Evolutionary conservation across 2,113 vertebrate species (phyloP).

Genomic region (Chloropsis hardwickii): DNA sequence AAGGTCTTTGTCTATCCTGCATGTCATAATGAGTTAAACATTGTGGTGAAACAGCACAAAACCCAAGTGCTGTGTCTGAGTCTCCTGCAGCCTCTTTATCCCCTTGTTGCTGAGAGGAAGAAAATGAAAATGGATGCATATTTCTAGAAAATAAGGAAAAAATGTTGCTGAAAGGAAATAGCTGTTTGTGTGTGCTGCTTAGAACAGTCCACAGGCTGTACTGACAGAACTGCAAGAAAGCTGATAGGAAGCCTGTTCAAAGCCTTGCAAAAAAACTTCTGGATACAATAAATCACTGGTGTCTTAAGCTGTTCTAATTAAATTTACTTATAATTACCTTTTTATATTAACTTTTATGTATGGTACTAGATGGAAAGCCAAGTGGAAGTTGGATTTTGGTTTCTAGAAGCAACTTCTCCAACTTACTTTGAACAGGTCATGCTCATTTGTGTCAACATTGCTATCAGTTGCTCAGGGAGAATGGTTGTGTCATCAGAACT

Average conservation of each 20-base stretch:
- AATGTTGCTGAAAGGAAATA: background rate
- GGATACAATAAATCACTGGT: background rate
- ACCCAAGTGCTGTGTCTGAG: background rate
- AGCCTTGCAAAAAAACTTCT: background rate
- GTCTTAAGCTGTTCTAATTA: background rate
- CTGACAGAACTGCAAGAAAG: background rate
- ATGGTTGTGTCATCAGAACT: background rate
- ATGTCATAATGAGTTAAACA: constrained; percentile 18
- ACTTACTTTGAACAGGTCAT: background rate
- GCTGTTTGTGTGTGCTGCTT: background rate
- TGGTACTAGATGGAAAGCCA: background rate
- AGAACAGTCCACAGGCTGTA: background rate
- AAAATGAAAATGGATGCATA: background rate
- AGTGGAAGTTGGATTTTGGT: background rate
- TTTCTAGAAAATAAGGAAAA: background rate
- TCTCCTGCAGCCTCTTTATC: background rate
- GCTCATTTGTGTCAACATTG: background rate
- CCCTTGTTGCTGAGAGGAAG: background rate
- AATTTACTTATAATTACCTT: background rate
- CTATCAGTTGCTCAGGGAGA: background rate
- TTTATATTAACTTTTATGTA: background rate
- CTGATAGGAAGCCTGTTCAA: background rate
- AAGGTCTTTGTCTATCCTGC: background rate
- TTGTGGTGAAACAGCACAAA: background rate
- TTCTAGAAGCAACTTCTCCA: background rate